Evolutionary conservation across 2,888 invertebrate genomes (phyloP).

Genomic region (Phalera bucephala): DNA sequence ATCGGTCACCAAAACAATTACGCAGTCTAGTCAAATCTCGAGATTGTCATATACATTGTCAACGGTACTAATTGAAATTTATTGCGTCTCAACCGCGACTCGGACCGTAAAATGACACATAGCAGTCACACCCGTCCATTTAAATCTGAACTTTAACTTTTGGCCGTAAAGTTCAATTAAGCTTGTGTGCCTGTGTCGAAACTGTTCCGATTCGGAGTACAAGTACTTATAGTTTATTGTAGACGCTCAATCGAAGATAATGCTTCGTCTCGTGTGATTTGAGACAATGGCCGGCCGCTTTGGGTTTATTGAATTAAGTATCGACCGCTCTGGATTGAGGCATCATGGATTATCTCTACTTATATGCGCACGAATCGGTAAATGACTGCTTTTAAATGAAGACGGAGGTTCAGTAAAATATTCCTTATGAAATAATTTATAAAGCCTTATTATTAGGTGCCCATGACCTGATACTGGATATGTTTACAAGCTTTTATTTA

Average conservation of each 20-base stretch:
- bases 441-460: no score
- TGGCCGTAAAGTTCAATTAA: conserved; percentile 31
- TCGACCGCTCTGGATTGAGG: conserved; percentile 19
- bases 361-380: no score
- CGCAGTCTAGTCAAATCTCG: conserved; percentile 62
- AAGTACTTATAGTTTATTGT: conserved; percentile 30
- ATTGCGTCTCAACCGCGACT: conserved; percentile 65
- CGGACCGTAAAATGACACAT: conserved; percentile 57
- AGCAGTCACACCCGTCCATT: conserved; percentile 19
- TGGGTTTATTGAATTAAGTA: conserved; percentile 72
- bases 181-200: conserved; percentile 25
- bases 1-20: conserved; percentile 15
- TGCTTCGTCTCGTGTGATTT: conserved; percentile 72
- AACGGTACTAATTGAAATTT: conserved; percentile 79
- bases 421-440: no score
- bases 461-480: no score
- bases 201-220: conserved; percentile 36
- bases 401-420: no score
- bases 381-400: no score
- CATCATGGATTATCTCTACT: background rate
- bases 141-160: conserved; percentile 38
- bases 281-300: conserved; percentile 69
- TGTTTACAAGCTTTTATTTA: no score
- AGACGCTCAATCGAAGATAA: conserved; percentile 75
- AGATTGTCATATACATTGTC: conserved; percentile 60